Conservation (phyloP, 1,140 invertebrate genomes). For the Triops cancriformis region DNA sequence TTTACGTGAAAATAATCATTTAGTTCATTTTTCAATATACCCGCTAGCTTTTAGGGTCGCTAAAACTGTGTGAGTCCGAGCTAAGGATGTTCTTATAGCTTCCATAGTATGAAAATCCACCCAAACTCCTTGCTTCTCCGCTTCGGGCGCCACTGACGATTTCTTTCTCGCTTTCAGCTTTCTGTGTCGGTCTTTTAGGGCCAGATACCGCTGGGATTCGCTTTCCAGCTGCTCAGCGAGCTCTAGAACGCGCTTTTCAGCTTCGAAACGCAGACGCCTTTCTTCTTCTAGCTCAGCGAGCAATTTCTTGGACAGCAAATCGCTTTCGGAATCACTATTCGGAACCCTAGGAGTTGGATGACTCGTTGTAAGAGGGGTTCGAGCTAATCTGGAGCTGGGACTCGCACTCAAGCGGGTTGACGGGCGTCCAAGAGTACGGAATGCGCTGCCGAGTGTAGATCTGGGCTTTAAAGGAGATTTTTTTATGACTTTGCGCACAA, state of each 20-base stretch:
- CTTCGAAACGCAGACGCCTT: conserved; percentile 14
- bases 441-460: background rate
- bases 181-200: background rate
- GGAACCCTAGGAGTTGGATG: background rate
- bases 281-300: conserved; percentile 18
- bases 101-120: background rate
- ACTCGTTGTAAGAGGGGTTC: background rate
- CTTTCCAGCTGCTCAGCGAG: background rate
- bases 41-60: background rate
- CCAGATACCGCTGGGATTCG: background rate
- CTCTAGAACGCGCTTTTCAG: conserved; percentile 17
- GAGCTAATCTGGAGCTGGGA: background rate
- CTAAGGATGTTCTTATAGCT: background rate
- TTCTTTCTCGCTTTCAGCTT: background rate
- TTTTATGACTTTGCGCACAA: background rate
- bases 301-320: background rate
- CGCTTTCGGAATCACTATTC: background rate
- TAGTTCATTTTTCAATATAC: background rate
- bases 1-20: background rate
- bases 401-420: background rate
- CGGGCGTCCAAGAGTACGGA: background rate
- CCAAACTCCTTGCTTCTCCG: background rate
- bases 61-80: background rate
- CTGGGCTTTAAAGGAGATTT: background rate
- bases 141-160: background rate